Evolutionary conservation across 2,888 invertebrate species (phyloP), one percentile per base, ranked within the genome.

Genomic region (Stratiomys singularior): DNA sequence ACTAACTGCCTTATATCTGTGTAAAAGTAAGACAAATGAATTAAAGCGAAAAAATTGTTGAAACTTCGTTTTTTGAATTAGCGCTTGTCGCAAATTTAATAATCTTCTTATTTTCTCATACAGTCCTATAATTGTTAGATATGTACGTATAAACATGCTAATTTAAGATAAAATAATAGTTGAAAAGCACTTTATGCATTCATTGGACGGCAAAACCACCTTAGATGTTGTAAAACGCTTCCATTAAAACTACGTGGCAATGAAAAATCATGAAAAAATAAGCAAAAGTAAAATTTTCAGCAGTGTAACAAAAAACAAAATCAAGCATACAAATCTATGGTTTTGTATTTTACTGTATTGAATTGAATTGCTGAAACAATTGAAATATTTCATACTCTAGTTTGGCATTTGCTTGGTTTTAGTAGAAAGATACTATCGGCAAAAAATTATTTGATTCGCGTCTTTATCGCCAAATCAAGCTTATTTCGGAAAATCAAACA

Each of bases 171-270:
- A 56, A 74, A 78, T 72, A 76, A 78, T 52, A 71, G 30, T 44
- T 30, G 74, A 67, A 74, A 66, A 78, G 52, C 69, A 69, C 69
- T 69, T 47, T 69, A 66, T 52, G 44, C 58, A 76, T 83, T 83
- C 83, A 83, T 83, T 83, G 86, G 85, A 85, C 86, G 86, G 84
- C 83, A 83, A 82, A 84, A 86, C 85, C 86, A 86, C 85, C 86
- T 85, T 86, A 84, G 84, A 86, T 86, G 86, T 86, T 86, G 85
- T 86, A 60, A 79, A 76, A 60, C 37, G 74, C 77, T 77, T 76
- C 76, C 67, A 76, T 46, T 77, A 52, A 60, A 47, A 77, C 60
- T 58, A 23, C 25, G 74, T 72, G 56, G 28, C 18, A 72, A 52
- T 18, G 9, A 60, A 25, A 23, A 69, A 69, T 21, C 30, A 23